phyloP scores from a whole-genome alignment of 2,113 vertebrate species.

The Astatoreochromis straeleni region DNA sequence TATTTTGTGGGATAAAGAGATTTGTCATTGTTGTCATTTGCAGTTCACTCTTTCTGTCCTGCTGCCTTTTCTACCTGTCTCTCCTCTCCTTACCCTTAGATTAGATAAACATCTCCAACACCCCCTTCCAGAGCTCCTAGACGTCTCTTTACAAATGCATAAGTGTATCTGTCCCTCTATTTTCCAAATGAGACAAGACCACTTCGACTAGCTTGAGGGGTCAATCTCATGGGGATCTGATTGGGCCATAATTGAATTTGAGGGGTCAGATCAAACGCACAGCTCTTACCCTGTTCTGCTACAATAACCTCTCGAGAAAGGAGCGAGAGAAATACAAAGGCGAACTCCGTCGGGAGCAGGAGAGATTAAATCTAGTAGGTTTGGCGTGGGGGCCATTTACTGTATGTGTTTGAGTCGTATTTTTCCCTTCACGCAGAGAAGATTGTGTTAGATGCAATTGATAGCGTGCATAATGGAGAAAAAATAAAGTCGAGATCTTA shows the following conservation, averaged over 20 bases:
- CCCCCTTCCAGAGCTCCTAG: conserved; percentile 17
- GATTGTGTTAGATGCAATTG: conserved; percentile 3
- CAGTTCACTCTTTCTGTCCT: background rate
- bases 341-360: background rate
- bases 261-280: conserved; percentile 49
- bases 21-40: background rate
- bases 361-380: conserved; percentile 43
- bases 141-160: conserved; percentile 11
- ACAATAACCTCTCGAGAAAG: conserved; percentile 29
- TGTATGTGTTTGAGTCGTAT: conserved; percentile 8
- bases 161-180: conserved; percentile 40
- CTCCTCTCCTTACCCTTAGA: background rate
- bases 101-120: conserved; percentile 37
- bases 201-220: conserved; percentile 16
- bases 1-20: background rate
- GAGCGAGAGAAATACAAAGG: background rate
- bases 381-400: conserved; percentile 8
- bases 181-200: conserved; percentile 52
- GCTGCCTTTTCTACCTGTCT: background rate
- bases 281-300: background rate
- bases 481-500: background rate
- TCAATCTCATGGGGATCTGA: conserved; percentile 51
- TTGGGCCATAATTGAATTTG: conserved; percentile 60
- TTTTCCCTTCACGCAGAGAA: background rate
- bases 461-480: conserved; percentile 10